Evolutionary conservation across 2,888 invertebrate genomes (phyloP).

Genomic region (Drosophila siamana): DNA sequence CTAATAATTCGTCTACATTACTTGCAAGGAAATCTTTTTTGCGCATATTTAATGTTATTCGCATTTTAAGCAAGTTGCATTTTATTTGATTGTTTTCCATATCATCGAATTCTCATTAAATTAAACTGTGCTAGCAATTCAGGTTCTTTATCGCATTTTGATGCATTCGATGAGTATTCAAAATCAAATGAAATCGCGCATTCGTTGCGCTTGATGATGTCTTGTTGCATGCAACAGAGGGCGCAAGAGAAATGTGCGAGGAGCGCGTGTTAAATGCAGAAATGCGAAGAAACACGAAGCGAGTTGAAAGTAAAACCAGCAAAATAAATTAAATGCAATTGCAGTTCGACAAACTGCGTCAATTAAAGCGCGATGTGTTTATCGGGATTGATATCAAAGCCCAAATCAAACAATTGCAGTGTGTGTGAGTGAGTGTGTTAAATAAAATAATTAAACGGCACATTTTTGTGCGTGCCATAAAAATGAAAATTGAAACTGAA

Average conservation of each 20-base stretch:
- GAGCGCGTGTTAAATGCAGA: conserved; percentile 32
- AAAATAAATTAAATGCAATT: conserved; percentile 62
- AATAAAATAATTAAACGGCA: conserved; percentile 51
- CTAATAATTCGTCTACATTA: no score
- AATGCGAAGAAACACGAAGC: conserved; percentile 18
- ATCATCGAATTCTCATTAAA: not conserved
- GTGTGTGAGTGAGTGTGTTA: conserved; percentile 21
- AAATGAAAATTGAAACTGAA: conserved; percentile 48
- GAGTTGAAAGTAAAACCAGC: conserved; percentile 63
- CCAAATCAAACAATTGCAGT: conserved; percentile 32
- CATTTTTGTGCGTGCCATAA: conserved; percentile 55
- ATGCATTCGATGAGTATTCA: not conserved
- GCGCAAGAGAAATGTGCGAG: conserved; percentile 43
- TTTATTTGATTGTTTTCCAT: no score
- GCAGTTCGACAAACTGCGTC: conserved; percentile 70
- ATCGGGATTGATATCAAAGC: conserved; percentile 41
- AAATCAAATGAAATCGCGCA: conserved; percentile 1
- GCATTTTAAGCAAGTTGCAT: no score
- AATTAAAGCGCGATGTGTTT: conserved; percentile 43
- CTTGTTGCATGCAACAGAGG: conserved; percentile 15
- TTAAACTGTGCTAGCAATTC: not conserved
- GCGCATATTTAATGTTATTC: no score
- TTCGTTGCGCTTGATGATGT: not conserved
- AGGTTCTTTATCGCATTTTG: not conserved
- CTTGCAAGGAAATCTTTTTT: no score